Conservation (phyloP, 2,888 invertebrate genomes). For the Caenorhabditis angaria region DNA sequence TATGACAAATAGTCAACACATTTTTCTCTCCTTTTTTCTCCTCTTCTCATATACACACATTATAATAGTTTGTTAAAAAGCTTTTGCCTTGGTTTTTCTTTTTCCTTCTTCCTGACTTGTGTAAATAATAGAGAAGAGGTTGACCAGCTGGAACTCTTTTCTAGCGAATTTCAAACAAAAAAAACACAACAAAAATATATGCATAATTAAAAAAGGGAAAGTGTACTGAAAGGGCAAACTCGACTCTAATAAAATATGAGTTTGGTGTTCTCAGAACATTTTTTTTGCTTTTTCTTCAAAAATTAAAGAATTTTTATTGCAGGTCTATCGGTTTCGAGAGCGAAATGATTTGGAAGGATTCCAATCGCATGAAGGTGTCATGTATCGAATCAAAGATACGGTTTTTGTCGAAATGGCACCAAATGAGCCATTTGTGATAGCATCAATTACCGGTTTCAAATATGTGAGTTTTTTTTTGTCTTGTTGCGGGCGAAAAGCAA, state of each 20-base stretch:
- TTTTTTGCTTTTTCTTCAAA: too few species aligned
- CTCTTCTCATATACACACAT: neutral
- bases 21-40: neutral
- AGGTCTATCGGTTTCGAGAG: constrained; percentile 59
- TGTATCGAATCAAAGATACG: constrained; percentile 60
- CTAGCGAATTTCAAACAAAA: neutral
- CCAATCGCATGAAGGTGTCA: constrained; percentile 59
- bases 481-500: neutral
- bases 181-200: neutral
- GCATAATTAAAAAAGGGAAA: neutral
- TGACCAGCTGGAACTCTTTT: neutral
- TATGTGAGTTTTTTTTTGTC: constrained; percentile 54
- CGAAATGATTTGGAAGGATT: constrained; percentile 62
- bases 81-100: neutral
- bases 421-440: constrained; percentile 61
- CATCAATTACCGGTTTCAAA: constrained; percentile 58
- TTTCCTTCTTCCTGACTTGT: constrained; percentile 4
- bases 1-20: constrained; percentile 4
- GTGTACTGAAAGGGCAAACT: neutral
- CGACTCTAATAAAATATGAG: too few species aligned
- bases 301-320: too few species aligned
- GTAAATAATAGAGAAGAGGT: neutral
- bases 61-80: constrained; percentile 4
- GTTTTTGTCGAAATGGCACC: constrained; percentile 59
- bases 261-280: too few species aligned